Evolutionary conservation across 2,113 vertebrate species (phyloP).

Genomic region (Butorides virescens): DNA sequence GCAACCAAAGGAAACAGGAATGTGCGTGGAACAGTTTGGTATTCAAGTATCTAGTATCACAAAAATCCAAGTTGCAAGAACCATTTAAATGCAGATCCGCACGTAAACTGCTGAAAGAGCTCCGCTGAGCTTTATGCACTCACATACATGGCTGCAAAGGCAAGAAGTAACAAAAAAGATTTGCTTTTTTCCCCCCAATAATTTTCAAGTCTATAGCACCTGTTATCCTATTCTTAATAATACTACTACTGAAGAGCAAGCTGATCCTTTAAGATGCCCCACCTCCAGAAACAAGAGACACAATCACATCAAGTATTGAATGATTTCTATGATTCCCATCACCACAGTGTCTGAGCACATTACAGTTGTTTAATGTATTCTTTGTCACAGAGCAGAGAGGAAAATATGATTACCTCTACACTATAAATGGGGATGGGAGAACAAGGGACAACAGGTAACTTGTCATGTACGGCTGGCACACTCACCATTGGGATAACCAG

Average conservation of each 20-base stretch:
- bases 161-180: background rate
- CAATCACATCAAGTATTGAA: conserved; percentile 18
- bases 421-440: conserved; percentile 4
- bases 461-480: background rate
- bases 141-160: background rate
- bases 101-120: background rate
- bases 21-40: background rate
- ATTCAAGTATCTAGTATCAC: background rate
- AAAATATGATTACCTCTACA: conserved; percentile 32
- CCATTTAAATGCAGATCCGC: conserved; percentile 6
- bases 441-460: conserved; percentile 11
- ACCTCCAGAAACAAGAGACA: conserved; percentile 41
- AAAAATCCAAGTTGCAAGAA: conserved; percentile 25
- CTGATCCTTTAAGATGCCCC: conserved; percentile 10
- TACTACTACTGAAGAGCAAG: background rate
- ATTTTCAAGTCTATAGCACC: conserved; percentile 10
- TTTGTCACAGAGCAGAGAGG: conserved; percentile 37
- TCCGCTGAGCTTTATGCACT: background rate
- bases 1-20: conserved; percentile 8
- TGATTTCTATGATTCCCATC: conserved; percentile 37
- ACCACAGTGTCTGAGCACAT: conserved; percentile 12
- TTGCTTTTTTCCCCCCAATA: background rate
- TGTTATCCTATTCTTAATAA: conserved; percentile 5
- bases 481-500: background rate
- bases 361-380: conserved; percentile 42